These are phyloP conservation scores for Sinocyclocheilus rhinocerous DNA, from an alignment of 2,113 vertebrate genomes.

Conservation along the genomic window DNA sequence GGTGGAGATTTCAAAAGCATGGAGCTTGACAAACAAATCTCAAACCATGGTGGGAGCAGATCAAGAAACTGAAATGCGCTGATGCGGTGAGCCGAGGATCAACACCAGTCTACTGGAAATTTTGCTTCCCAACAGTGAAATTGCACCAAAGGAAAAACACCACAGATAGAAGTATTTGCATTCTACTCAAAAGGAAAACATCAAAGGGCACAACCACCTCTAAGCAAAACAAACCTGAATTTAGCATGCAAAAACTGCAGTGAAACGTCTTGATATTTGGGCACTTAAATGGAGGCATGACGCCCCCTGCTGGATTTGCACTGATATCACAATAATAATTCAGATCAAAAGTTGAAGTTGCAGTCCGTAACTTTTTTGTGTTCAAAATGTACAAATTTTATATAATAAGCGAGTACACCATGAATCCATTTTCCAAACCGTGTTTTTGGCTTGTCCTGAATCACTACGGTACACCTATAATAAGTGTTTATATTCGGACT, in stretches of 20 bases:
- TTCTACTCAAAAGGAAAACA: background rate
- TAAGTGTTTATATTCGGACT: too few species aligned
- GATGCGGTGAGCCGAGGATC: background rate
- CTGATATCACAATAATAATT: background rate
- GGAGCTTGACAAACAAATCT: background rate
- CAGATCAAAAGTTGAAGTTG: background rate
- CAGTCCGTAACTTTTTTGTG: too few species aligned
- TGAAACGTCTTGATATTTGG: background rate
- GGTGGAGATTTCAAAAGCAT: too few species aligned
- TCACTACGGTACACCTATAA: too few species aligned
- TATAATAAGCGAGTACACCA: too few species aligned
- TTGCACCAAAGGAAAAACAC: background rate
- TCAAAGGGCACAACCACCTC: background rate
- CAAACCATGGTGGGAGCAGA: background rate
- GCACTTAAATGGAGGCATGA: background rate
- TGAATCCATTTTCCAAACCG: too few species aligned
- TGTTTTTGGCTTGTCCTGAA: too few species aligned
- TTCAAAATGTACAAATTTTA: too few species aligned
- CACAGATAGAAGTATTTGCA: background rate
- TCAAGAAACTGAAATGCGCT: conserved; percentile 15
- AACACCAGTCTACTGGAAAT: conserved; percentile 10
- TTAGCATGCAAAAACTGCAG: conserved; percentile 3
- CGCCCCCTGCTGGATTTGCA: background rate
- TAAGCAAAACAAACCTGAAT: background rate
- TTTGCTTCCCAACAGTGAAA: background rate